Evolutionary conservation across 2,797 vertebrate genomes (phyloP).

Genomic region (Myotis myotis): DNA sequence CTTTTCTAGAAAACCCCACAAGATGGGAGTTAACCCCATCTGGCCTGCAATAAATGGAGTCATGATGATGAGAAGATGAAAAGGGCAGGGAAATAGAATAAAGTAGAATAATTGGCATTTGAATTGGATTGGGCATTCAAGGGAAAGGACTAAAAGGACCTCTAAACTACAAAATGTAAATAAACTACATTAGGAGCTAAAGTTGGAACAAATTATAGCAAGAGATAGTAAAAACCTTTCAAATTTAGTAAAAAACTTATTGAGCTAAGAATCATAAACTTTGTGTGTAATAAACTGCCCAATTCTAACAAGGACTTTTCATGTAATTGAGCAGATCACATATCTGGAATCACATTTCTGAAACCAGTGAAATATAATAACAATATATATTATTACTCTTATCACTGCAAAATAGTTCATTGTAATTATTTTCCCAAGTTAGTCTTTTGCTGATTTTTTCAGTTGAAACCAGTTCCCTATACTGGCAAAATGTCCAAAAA

Average conservation of each 20-base stretch:
- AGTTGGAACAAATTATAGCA: constrained; percentile 20
- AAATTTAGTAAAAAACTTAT: not conserved
- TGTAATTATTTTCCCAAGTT: constrained; percentile 9
- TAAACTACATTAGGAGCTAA: not conserved
- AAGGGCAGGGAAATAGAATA: not conserved
- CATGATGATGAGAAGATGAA: not conserved
- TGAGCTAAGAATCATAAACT: not conserved
- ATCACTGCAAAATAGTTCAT: not conserved
- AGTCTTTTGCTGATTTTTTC: constrained; percentile 4
- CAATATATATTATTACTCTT: not conserved
- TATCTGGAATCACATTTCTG: not conserved
- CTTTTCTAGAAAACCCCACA: not conserved
- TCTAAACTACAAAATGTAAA: constrained; percentile 6
- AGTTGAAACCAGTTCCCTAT: not conserved
- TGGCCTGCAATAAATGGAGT: not conserved
- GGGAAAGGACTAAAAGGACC: not conserved
- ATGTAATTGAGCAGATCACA: constrained; percentile 13
- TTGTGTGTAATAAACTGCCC: not conserved
- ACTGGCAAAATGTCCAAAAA: not conserved
- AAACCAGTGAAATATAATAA: constrained; percentile 26
- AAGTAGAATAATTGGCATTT: not conserved
- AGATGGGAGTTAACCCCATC: not conserved
- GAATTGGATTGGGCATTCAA: not conserved
- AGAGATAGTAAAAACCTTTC: not conserved
- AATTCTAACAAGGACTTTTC: not conserved